Base-by-base conservation (phyloP, 1,140 invertebrate species). In the Drosophila obscura region DNA sequence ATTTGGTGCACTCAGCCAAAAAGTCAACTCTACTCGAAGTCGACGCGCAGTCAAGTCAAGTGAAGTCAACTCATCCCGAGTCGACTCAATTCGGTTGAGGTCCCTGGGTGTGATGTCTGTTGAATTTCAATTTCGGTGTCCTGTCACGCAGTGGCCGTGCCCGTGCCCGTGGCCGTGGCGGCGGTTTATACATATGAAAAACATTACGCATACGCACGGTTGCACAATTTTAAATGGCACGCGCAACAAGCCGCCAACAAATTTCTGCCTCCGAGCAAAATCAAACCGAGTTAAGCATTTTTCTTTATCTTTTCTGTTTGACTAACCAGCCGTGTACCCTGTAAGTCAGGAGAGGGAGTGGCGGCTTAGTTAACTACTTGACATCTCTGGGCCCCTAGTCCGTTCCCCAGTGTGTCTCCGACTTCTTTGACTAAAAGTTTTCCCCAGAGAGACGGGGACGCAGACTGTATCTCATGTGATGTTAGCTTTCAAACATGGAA, bases 161-260 rank as follows among this genome's bases (percentile, higher is more conserved):
- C 35, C 11, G 11, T 60, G 55, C 45, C 35, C 11, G 11, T 60
- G 55, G 62, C 53, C 74, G 52, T 65, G 65, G 78, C 35, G 4
- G 35, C 11, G 35, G 35, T 39, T 39, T 4, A 39, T 88, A 88
- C 83, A 88, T 87, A 87, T 87, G 83, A 87, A 87, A 87, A 87
- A 88, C 83, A 87, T 87, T 87, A 87, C 72, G 79, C 83, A 87
- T 87, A 83, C 83, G 83, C 83, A 87, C 83, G 83, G 83, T 87
- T 87, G 83, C 83, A 88, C 83, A 87, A 87, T 87, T 87, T 87
- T 87, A 87, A 87, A 87, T 87, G 73, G 83, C 83, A 87, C 83
- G 82, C 78, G 71, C 80, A 63, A 78, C 69, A 66, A 57, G 67
- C 66, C 55, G 50, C 45, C 45, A 66, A 64, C 67, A 71, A 71